phyloP scores from a whole-genome alignment of 2,113 vertebrate genomes.

The Mustela nigripes region DNA sequence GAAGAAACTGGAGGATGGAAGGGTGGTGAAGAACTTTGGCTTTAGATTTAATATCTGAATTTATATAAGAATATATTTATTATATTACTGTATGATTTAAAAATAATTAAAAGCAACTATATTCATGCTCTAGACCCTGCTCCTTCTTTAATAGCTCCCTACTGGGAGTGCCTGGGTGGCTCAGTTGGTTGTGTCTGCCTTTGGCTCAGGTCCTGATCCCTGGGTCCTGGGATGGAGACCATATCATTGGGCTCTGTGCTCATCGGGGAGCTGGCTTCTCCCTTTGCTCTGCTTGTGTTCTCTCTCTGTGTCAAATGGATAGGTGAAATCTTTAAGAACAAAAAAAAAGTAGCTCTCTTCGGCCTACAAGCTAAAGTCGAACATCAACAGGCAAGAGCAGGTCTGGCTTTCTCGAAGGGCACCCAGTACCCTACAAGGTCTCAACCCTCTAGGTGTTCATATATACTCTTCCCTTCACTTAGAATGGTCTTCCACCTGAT shows the following conservation, averaged over 20 bases:
- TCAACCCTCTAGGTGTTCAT: not conserved
- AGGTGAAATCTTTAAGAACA: no score
- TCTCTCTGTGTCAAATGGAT: no score
- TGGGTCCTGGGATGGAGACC: no score
- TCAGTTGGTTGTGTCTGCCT: not conserved
- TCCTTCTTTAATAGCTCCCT: not conserved
- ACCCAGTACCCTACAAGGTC: not conserved
- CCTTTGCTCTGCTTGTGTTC: no score
- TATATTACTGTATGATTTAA: not conserved
- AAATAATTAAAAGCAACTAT: constrained; percentile 40
- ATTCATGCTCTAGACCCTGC: constrained; percentile 25
- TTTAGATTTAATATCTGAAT: constrained; percentile 25
- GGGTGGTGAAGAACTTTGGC: not conserved
- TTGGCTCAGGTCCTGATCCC: no score
- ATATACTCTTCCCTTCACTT: not conserved
- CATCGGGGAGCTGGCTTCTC: no score
- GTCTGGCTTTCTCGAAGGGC: not conserved
- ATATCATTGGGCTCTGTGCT: no score
- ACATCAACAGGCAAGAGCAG: not conserved
- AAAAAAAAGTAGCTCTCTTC: not conserved
- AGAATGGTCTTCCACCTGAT: not conserved
- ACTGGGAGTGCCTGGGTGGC: not conserved
- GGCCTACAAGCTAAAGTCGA: not conserved
- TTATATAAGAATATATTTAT: not conserved
- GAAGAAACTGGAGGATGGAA: not conserved